Evolutionary conservation across 2,888 invertebrate genomes (phyloP).

Genomic region (Brachypalpus laphriformis): DNA sequence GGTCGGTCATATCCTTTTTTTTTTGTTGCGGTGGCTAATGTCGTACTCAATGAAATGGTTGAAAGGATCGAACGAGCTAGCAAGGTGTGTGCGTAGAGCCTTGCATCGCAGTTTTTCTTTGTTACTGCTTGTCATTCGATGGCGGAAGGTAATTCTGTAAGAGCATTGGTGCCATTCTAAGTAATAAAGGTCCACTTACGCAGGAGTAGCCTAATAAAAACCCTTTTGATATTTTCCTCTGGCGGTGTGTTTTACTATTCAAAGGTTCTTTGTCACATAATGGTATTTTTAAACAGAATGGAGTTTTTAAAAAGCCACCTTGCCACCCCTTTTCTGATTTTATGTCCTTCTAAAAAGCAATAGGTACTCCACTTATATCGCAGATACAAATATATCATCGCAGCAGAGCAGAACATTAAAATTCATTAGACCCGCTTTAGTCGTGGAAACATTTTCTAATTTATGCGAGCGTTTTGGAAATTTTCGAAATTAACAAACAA

Average conservation of each 20-base stretch:
- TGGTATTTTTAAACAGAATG: slow-evolving; percentile 40
- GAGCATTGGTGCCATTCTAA: slow-evolving; percentile 55
- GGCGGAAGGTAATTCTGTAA: slow-evolving; percentile 61
- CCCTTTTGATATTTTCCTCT: slow-evolving; percentile 63
- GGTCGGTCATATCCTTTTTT: slow-evolving; percentile 53
- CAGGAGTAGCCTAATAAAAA: slow-evolving; percentile 50
- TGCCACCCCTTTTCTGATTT: slow-evolving; percentile 10
- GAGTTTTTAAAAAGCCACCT: slow-evolving; percentile 12
- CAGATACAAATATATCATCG: slow-evolving; percentile 16
- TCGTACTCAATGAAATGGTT: slow-evolving; percentile 51
- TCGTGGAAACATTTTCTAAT: slow-evolving; percentile 56
- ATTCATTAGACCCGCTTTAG: slow-evolving; percentile 39
- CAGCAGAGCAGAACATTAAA: slow-evolving; percentile 11
- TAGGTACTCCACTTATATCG: neutral
- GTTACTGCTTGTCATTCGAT: slow-evolving; percentile 21
- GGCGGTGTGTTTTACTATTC: slow-evolving; percentile 54
- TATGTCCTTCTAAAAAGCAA: neutral
- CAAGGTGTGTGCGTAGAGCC: slow-evolving; percentile 22
- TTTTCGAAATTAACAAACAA: slow-evolving; percentile 57
- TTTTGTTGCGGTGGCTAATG: slow-evolving; percentile 60
- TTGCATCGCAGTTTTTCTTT: slow-evolving; percentile 33
- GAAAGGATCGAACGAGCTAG: slow-evolving; percentile 45
- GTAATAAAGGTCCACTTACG: slow-evolving; percentile 64
- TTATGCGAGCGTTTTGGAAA: slow-evolving; percentile 54
- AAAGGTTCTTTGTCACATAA: slow-evolving; percentile 57